Base-by-base conservation (phyloP, 2,888 invertebrate genomes). In the Escarpia spicata region DNA sequence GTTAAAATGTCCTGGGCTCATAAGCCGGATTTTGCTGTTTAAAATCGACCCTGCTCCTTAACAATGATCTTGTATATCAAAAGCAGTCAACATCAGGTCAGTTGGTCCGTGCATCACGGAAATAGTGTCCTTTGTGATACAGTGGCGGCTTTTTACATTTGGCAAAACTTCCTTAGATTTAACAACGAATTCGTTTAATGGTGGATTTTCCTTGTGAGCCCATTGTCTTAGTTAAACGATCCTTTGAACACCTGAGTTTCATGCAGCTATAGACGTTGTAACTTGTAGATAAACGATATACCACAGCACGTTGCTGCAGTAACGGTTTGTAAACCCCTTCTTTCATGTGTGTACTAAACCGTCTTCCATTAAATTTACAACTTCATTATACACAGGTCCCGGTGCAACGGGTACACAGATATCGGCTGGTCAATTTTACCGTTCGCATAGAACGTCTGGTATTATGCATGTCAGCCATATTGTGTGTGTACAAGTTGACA, bases 351-450 rank as follows among this genome's bases (percentile, higher is more conserved):
- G 75, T n/a, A 75, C 75, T 26, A 75, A 75, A 75, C 19, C 75
- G n/a, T 26, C 75, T n/a, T 75, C 75, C 75, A 75, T 75, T 75
- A 75, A 15, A 75, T 75, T 75, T 75, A 75, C 75, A 75, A 75
- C 26, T 26, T 75, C 15, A 75, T 19, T 75, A 26, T 75, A 75
- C 19, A 19, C 19, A n/a, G 15, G 37, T 37, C 19, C 6, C 75
- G 60, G 60, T 60, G 60, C 60, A 60, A 60, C 60, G 2, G 60
- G 60, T 60, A 19, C 60, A 19, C 19, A 60, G 15, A 26, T 60
- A 60, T 60, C 6, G 75, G 26, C 75, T 75, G 26, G 26, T n/a
- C 75, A 75, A n/a, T 75, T 19, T 26, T 75, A 75, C 2, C 75
- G 19, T 75, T 26, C 75, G 75, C 75, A 75, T 26, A 26, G 26